Evolutionary conservation across 2,113 vertebrate species (phyloP).

Genomic region (Lipotes vexillifer): DNA sequence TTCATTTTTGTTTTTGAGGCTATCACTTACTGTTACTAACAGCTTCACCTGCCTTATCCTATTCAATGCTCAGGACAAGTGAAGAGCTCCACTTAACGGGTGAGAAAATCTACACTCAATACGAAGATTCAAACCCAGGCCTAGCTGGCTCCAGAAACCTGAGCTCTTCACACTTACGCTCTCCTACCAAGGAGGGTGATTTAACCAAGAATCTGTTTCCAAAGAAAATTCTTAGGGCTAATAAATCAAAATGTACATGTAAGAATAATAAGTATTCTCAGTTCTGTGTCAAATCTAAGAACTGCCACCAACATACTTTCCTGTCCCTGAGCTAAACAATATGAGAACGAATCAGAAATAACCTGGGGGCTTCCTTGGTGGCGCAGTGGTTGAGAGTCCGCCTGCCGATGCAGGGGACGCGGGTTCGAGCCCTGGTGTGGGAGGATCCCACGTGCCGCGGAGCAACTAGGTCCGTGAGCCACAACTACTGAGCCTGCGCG

Average conservation of each 20-base stretch:
- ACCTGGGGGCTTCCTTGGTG: too few relatives aligned
- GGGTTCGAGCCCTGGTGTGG: too few relatives aligned
- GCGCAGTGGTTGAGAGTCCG: too few relatives aligned
- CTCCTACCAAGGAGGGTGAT: background rate
- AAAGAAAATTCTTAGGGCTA: background rate
- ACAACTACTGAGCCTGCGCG: too few relatives aligned
- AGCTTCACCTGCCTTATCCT: background rate
- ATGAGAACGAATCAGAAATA: background rate
- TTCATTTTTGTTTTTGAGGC: background rate
- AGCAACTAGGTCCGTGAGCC: too few relatives aligned
- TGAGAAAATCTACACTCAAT: background rate
- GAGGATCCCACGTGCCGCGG: too few relatives aligned
- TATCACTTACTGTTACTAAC: background rate
- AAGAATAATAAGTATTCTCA: background rate
- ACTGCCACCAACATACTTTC: background rate
- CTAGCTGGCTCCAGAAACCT: background rate
- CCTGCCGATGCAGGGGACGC: too few relatives aligned
- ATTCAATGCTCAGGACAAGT: background rate
- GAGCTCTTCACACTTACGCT: background rate
- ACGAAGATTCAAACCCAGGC: background rate
- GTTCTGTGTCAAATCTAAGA: background rate
- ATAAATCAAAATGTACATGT: background rate
- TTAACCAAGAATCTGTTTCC: conserved; percentile 12
- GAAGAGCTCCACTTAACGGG: background rate
- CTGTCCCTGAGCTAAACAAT: background rate